Evolutionary conservation across 2,888 invertebrate genomes (phyloP).

Genomic region (Oegoconia quadripuncta): DNA sequence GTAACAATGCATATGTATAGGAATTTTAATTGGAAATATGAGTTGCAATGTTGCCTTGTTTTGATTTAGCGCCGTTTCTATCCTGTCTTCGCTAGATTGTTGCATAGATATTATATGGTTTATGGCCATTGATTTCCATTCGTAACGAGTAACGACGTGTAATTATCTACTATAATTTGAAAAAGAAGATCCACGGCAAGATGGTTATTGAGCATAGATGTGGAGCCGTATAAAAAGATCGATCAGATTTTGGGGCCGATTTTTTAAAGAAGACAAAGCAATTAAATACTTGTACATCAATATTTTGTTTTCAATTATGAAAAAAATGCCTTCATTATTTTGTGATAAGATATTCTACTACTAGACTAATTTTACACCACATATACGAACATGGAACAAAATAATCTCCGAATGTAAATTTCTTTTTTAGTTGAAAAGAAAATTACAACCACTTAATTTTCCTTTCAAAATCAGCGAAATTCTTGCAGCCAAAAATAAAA

Average conservation of each 20-base stretch:
- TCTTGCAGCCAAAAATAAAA: conserved; percentile 34
- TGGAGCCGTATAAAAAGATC: too few species aligned
- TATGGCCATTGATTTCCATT: conserved; percentile 48
- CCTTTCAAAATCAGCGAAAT: conserved; percentile 6
- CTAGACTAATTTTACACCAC: too few species aligned
- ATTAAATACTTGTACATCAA: too few species aligned
- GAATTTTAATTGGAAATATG: conserved; percentile 75
- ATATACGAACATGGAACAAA: too few species aligned
- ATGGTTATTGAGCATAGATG: too few species aligned
- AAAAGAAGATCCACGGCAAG: background rate
- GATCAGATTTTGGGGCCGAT: too few species aligned
- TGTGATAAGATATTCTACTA: too few species aligned
- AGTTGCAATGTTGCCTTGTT: conserved; percentile 52
- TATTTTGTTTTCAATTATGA: too few species aligned
- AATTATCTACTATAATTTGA: conserved; percentile 23
- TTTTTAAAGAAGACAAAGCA: too few species aligned
- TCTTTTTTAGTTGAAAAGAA: too few species aligned
- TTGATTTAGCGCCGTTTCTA: conserved; percentile 51
- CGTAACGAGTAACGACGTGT: conserved; percentile 29
- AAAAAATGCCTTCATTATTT: too few species aligned
- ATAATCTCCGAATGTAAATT: too few species aligned
- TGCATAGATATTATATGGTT: conserved; percentile 28
- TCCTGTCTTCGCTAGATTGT: conserved; percentile 25
- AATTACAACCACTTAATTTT: conserved; percentile 15
- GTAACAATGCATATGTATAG: conserved; percentile 62